Conservation (phyloP, 1,140 invertebrate genomes). For the Diplogasteroides magnus region DNA sequence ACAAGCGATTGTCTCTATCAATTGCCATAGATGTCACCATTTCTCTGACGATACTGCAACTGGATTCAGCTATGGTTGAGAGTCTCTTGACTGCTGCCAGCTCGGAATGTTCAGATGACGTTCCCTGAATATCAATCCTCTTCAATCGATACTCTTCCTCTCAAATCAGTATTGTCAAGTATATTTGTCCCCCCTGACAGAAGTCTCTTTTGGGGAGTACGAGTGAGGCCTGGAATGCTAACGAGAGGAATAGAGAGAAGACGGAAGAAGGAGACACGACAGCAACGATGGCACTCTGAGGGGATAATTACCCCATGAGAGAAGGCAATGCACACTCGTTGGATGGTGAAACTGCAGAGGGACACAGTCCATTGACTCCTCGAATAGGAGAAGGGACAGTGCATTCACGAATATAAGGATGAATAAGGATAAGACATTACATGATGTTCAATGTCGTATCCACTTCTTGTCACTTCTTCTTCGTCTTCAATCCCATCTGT, state of each 20-base stretch:
- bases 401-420: no score
- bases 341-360: no score
- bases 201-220: no score
- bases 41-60: conserved; percentile 35
- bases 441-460: conserved; percentile 42
- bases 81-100: conserved; percentile 34
- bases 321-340: no score
- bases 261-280: no score
- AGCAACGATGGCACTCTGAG: no score
- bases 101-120: conserved; percentile 8
- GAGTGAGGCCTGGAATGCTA: no score
- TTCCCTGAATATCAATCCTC: background rate
- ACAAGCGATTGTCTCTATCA: background rate
- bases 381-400: background rate
- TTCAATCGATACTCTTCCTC: no score
- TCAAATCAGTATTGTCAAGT: no score
- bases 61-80: conserved; percentile 48
- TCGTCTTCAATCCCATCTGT: conserved; percentile 54
- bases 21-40: conserved; percentile 24
- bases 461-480: conserved; percentile 44
- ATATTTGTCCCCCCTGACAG: no score
- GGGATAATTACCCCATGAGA: no score
- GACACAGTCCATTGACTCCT: conserved; percentile 32
- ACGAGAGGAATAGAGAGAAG: no score
- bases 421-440: background rate